A percentile compares a stretch with the other conserved stretches of the same genome.
Conservation (phyloP, 2,888 invertebrate species). For the Heliconius erato region DNA sequence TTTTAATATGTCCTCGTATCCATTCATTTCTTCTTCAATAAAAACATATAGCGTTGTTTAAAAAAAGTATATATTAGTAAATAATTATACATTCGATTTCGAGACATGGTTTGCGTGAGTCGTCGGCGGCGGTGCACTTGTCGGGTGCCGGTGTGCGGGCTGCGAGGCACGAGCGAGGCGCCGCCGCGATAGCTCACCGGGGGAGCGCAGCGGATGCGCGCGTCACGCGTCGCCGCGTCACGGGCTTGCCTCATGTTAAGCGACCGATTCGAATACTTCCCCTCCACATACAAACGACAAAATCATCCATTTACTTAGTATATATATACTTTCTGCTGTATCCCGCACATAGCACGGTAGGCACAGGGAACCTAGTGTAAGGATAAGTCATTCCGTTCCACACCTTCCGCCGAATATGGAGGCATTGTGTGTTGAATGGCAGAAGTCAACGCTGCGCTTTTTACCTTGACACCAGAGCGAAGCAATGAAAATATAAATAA, state of each 20-base stretch:
- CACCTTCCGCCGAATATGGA: too few species aligned
- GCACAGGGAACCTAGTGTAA: too few species aligned
- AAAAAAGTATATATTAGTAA: background rate
- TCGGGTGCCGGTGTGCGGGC: constrained; percentile 46
- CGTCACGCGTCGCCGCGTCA: constrained; percentile 79
- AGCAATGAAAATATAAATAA: too few species aligned
- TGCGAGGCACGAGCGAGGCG: constrained; percentile 62
- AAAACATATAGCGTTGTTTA: background rate
- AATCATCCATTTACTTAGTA: constrained; percentile 1
- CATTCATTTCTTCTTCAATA: too few species aligned
- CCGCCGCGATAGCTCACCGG: constrained; percentile 70
- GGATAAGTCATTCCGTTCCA: too few species aligned
- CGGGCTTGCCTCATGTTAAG: constrained; percentile 73
- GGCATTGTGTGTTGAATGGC: too few species aligned
- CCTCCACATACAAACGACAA: constrained; percentile 17
- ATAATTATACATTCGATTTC: constrained; percentile 1
- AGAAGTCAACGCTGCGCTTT: too few species aligned
- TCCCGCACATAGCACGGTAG: too few species aligned
- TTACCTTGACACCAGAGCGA: too few species aligned
- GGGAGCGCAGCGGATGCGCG: constrained; percentile 75
- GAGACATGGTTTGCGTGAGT: constrained; percentile 38
- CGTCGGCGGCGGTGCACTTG: constrained; percentile 51
- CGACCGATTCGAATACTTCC: constrained; percentile 55
- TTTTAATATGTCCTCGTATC: too few species aligned
- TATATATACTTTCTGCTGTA: background rate